Percentiles rank a stretch among this genome's conserved stretches.
Conservation (phyloP, 2,113 vertebrate species). For the Herpetotheres cachinnans region DNA sequence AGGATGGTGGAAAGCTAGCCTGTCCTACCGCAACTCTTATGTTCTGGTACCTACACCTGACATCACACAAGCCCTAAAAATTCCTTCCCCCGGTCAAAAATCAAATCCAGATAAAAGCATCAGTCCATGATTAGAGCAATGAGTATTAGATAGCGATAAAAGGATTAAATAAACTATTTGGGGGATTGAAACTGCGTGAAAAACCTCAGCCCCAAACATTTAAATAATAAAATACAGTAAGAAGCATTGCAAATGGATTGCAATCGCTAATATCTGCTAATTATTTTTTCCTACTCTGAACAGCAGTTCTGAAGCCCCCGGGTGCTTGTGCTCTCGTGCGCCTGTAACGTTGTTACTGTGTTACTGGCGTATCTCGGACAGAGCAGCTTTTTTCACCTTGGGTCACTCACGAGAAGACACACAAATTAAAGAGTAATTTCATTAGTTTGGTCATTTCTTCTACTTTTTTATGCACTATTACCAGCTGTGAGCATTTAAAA, state of each 20-base stretch:
- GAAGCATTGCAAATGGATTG: background rate
- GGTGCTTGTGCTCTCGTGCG: fast-evolving
- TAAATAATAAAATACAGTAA: background rate
- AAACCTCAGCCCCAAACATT: background rate
- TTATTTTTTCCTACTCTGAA: background rate
- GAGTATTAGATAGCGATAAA: background rate
- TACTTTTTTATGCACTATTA: no score
- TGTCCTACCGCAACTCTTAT: fast-evolving
- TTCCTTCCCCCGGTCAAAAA: background rate
- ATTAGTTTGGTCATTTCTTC: background rate
- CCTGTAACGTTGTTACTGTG: fast-evolving
- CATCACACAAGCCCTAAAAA: fast-evolving
- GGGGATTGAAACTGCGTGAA: fast-evolving
- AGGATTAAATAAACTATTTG: background rate
- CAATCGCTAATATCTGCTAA: fast-evolving
- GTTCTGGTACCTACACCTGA: background rate
- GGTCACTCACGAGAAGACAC: fast-evolving
- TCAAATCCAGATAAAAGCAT: background rate
- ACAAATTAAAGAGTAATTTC: no score
- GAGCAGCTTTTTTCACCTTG: background rate
- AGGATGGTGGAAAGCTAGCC: fast-evolving
- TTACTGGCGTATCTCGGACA: fast-evolving
- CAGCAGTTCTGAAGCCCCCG: fast-evolving
- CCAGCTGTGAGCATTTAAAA: background rate
- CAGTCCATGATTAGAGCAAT: background rate